phyloP scores from a whole-genome alignment of 2,113 vertebrate species.

The Pseudolaguvia tuberculata region DNA sequence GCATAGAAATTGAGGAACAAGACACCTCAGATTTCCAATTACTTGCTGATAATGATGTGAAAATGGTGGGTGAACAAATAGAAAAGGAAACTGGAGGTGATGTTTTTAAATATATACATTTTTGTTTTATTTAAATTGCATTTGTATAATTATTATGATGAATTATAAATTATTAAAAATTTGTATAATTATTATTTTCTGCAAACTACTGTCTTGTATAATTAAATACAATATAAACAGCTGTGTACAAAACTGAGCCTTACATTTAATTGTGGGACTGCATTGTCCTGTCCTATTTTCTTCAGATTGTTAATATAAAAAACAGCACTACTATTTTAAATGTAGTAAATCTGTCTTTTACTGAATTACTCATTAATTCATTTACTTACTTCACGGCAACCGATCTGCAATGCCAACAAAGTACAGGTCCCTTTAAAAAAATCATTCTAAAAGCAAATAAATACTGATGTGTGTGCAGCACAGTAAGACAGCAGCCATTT shows the following conservation, averaged over 20 bases:
- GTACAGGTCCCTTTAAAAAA: neutral
- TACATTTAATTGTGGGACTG: neutral
- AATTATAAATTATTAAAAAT: no score
- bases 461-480: neutral
- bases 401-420: neutral
- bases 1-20: neutral
- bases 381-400: neutral
- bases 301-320: neutral
- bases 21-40: neutral
- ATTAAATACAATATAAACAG: neutral
- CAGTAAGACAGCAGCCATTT: neutral
- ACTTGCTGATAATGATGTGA: slow-evolving; percentile 1
- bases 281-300: neutral
- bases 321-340: neutral
- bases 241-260: neutral
- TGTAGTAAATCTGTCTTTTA: neutral
- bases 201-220: no score
- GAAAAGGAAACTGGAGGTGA: neutral
- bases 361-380: neutral
- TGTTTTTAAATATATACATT: neutral
- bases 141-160: neutral
- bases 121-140: neutral
- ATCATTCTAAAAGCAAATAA: neutral
- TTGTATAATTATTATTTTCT: no score
- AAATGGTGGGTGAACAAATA: neutral